phyloP scores from a whole-genome alignment of 2,888 invertebrate species.

The Polydesmus complanatus region DNA sequence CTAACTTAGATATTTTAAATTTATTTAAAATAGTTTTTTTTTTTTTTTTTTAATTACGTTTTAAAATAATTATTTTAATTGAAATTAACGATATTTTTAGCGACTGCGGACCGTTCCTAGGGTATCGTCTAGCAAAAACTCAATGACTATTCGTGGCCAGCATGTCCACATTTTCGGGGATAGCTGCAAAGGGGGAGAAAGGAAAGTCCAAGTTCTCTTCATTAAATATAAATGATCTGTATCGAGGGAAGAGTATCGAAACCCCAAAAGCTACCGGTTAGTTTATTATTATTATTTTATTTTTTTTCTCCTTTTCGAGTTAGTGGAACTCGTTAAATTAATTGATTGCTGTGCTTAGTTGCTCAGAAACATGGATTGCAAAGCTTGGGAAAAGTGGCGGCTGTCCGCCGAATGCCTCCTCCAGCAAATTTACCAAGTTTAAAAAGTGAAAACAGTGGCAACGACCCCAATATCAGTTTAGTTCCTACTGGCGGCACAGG shows the following conservation, averaged over 20 bases:
- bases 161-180: slow-evolving; percentile 91
- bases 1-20: too few species aligned
- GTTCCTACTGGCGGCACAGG: slow-evolving; percentile 65
- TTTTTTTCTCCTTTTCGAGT: background rate
- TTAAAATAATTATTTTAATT: background rate
- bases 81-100: background rate
- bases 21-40: too few species aligned
- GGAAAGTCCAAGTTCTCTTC: slow-evolving; percentile 91
- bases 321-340: background rate
- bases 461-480: slow-evolving; percentile 60
- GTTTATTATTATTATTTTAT: slow-evolving; percentile 8
- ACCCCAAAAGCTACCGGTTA: slow-evolving; percentile 34
- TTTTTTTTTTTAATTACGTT: too few species aligned
- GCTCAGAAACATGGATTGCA: slow-evolving; percentile 99
- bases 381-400: slow-evolving; percentile 97
- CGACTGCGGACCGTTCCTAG: slow-evolving; percentile 46
- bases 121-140: slow-evolving; percentile 50
- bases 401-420: slow-evolving; percentile 78
- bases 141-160: slow-evolving; percentile 90
- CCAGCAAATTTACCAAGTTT: slow-evolving; percentile 97
- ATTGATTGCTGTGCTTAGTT: slow-evolving; percentile 31
- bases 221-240: slow-evolving; percentile 95
- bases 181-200: slow-evolving; percentile 65
- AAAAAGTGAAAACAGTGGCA: slow-evolving; percentile 81
- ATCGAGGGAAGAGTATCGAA: slow-evolving; percentile 51